phyloP scores from a whole-genome alignment of 2,888 invertebrate genomes.

The Malthinus seriepunctatus region DNA sequence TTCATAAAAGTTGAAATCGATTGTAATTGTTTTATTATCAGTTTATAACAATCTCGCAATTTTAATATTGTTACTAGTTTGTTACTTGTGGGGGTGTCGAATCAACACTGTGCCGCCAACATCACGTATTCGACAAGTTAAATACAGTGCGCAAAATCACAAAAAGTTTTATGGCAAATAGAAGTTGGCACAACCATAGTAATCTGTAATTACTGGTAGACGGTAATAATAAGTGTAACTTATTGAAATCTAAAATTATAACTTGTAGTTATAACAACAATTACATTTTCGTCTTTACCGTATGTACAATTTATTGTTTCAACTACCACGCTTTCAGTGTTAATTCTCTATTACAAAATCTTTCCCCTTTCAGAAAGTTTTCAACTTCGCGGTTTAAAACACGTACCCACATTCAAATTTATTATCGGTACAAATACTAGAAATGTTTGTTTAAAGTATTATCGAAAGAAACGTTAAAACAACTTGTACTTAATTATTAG shows the following conservation, averaged over 20 bases:
- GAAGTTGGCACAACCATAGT: conserved; percentile 26
- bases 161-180: conserved; percentile 27
- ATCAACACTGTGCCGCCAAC: conserved; percentile 28
- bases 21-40: background rate
- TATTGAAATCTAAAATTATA: conserved; percentile 28
- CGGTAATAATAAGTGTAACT: conserved; percentile 13
- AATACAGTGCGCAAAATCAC: conserved; percentile 28
- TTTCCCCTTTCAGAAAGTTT: no score
- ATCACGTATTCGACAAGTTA: conserved; percentile 25
- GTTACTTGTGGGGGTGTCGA: conserved; percentile 26
- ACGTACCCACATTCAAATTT: no score
- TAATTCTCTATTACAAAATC: no score
- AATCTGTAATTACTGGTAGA: conserved; percentile 25
- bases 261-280: conserved; percentile 2
- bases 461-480: background rate
- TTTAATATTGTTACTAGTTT: conserved; percentile 8
- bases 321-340: no score
- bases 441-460: background rate
- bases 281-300: no score
- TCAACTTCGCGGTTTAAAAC: no score
- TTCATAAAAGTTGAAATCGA: no score
- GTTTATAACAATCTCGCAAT: background rate
- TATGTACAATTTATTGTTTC: no score
- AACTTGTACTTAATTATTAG: background rate
- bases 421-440: no score